Conservation (phyloP, 2,888 invertebrate genomes). For the Synanthedon andrenaeformis region DNA sequence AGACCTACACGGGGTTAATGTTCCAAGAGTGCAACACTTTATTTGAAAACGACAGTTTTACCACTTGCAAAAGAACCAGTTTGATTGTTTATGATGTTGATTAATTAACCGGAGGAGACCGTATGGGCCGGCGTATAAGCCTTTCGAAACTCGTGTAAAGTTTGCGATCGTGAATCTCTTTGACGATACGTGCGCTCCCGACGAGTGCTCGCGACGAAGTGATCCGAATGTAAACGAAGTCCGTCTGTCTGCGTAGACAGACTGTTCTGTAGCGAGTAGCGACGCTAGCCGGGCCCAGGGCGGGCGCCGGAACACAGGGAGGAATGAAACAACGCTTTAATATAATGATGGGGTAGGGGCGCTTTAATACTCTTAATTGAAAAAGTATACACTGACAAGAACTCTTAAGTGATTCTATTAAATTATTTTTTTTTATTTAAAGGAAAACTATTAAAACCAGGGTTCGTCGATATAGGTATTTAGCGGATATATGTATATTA, state of each 20-base stretch:
- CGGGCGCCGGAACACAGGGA: slow-evolving; percentile 46
- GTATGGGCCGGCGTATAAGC: slow-evolving; percentile 15
- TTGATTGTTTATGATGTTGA: slow-evolving; percentile 19
- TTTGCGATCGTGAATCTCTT: slow-evolving; percentile 27
- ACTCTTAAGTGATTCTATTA: slow-evolving; percentile 57
- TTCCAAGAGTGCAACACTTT: neutral
- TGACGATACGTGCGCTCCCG: slow-evolving; percentile 25
- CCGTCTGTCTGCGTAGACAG: slow-evolving; percentile 15
- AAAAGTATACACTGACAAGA: slow-evolving; percentile 62
- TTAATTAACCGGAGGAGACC: slow-evolving; percentile 18
- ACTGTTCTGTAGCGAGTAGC: slow-evolving; percentile 6
- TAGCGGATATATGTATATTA: too few species aligned
- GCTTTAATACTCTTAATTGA: slow-evolving; percentile 69
- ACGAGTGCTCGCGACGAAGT: slow-evolving; percentile 46
- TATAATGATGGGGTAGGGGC: slow-evolving; percentile 69
- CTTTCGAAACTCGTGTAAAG: slow-evolving; percentile 51
- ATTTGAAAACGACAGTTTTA: slow-evolving; percentile 7
- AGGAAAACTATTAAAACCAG: too few species aligned
- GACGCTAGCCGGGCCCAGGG: slow-evolving; percentile 19
- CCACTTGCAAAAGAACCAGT: slow-evolving; percentile 12
- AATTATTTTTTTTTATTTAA: slow-evolving; percentile 4
- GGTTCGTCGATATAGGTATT: too few species aligned
- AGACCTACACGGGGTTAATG: neutral
- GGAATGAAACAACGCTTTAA: slow-evolving; percentile 67
- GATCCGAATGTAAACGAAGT: slow-evolving; percentile 19